Evolutionary conservation across 2,888 invertebrate species (phyloP).

Genomic region (Chymomyza procnemis): DNA sequence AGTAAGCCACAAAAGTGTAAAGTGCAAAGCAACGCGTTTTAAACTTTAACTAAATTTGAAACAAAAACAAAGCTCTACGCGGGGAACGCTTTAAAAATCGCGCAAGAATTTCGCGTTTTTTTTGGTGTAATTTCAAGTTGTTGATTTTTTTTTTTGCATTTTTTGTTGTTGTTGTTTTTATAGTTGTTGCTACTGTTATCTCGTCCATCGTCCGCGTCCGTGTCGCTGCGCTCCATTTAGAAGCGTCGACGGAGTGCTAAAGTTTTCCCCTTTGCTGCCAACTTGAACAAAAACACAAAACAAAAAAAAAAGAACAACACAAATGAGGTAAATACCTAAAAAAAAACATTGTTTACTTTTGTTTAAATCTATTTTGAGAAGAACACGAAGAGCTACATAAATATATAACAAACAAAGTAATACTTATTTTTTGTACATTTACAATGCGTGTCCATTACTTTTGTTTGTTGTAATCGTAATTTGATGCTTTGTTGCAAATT

Average conservation of each 20-base stretch:
- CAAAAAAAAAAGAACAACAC: conserved; percentile 40
- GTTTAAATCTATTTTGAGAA: too few relatives aligned
- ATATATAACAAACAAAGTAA: neutral
- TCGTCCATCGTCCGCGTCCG: too few relatives aligned
- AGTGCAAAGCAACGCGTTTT: conserved; percentile 50
- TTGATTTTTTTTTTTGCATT: neutral
- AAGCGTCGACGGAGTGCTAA: conserved; percentile 35
- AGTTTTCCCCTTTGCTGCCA: conserved; percentile 34
- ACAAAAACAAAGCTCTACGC: conserved; percentile 6
- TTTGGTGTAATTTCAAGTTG: conserved; percentile 6
- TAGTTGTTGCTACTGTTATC: neutral
- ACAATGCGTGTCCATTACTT: neutral
- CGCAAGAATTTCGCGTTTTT: conserved; percentile 46
- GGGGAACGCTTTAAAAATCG: conserved; percentile 19
- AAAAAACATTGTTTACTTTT: neutral
- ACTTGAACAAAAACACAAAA: too few relatives aligned
- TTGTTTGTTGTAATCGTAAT: neutral
- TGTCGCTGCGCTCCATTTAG: conserved; percentile 54
- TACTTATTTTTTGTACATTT: neutral
- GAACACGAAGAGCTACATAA: too few relatives aligned
- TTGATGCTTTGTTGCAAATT: neutral
- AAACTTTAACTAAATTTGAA: neutral
- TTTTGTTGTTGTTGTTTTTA: neutral
- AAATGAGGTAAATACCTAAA: conserved; percentile 52
- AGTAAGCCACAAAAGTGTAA: conserved; percentile 70